Percentiles rank a stretch among this genome's conserved stretches.
Evolutionary conservation across 2,113 vertebrate genomes (phyloP).

Genomic region (Arenaria interpres): DNA sequence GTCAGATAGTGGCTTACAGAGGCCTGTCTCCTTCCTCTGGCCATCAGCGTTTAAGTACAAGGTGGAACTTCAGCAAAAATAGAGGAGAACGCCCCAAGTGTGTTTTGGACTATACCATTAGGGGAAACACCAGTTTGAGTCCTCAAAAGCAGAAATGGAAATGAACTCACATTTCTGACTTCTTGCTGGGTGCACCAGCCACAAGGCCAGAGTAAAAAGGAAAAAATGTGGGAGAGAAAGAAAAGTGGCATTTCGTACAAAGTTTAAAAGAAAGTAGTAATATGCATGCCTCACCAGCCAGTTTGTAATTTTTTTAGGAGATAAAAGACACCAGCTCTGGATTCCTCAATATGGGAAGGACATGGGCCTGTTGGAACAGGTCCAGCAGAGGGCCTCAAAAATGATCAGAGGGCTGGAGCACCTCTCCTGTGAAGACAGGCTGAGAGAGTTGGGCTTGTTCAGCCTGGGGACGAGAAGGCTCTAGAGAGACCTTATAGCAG

Average conservation of each 20-base stretch:
- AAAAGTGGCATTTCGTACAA: neutral
- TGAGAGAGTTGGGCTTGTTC: too few relatives aligned
- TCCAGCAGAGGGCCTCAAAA: too few relatives aligned
- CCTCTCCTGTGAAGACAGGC: too few relatives aligned
- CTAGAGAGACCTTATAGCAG: too few relatives aligned
- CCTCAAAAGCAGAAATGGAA: neutral
- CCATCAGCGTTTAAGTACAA: neutral
- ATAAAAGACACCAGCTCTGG: neutral
- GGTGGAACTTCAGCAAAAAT: neutral
- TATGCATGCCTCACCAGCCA: fast-evolving
- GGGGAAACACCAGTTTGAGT: neutral
- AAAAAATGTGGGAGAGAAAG: neutral
- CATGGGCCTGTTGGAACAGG: too few relatives aligned
- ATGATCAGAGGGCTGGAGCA: too few relatives aligned
- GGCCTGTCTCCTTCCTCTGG: neutral
- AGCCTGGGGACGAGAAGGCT: too few relatives aligned
- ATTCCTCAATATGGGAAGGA: too few relatives aligned
- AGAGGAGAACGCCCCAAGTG: neutral
- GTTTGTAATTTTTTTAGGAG: neutral
- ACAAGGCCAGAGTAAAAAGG: neutral
- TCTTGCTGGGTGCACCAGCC: neutral
- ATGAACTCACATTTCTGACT: neutral
- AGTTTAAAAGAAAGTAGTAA: neutral
- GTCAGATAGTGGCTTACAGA: neutral
- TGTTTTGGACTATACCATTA: neutral